Evolutionary conservation across 2,113 vertebrate genomes (phyloP).

Genomic region (Gavialis gangeticus): DNA sequence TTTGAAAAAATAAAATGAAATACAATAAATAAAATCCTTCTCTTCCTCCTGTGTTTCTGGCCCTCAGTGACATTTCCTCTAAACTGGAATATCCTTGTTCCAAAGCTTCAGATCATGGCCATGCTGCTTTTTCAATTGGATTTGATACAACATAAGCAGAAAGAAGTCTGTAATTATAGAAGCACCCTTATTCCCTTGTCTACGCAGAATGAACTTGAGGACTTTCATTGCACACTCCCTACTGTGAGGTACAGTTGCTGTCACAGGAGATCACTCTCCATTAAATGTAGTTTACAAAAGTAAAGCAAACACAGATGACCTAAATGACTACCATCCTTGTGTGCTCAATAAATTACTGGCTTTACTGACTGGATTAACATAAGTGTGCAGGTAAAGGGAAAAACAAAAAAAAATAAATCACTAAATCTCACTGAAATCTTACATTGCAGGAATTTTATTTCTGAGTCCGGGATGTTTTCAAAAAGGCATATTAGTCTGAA

Average conservation of each 20-base stretch:
- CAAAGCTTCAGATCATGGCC: background rate
- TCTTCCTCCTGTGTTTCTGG: background rate
- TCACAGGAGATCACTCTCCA: constrained; percentile 61
- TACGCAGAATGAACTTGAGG: constrained; percentile 2
- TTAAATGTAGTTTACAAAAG: constrained; percentile 78
- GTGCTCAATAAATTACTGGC: constrained; percentile 43
- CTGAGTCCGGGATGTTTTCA: background rate
- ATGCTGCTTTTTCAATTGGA: background rate
- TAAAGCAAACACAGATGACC: constrained; percentile 43
- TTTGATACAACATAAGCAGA: background rate
- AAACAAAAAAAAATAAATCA: background rate
- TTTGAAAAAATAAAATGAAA: background rate
- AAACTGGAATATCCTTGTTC: background rate
- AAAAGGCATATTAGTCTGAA: background rate
- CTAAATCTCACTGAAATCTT: constrained; percentile 25
- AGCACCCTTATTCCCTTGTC: constrained; percentile 39
- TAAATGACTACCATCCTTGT: constrained; percentile 33
- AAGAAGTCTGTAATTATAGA: constrained; percentile 72
- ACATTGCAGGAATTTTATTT: background rate
- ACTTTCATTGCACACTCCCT: constrained; percentile 47
- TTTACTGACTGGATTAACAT: constrained; percentile 55
- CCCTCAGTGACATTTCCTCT: background rate
- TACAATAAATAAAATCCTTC: background rate
- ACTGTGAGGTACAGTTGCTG: constrained; percentile 68
- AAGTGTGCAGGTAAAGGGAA: background rate